These are phyloP conservation scores for Eupithecia pulchellata DNA, from an alignment of 2,888 invertebrate genomes.

Conservation along the genomic window DNA sequence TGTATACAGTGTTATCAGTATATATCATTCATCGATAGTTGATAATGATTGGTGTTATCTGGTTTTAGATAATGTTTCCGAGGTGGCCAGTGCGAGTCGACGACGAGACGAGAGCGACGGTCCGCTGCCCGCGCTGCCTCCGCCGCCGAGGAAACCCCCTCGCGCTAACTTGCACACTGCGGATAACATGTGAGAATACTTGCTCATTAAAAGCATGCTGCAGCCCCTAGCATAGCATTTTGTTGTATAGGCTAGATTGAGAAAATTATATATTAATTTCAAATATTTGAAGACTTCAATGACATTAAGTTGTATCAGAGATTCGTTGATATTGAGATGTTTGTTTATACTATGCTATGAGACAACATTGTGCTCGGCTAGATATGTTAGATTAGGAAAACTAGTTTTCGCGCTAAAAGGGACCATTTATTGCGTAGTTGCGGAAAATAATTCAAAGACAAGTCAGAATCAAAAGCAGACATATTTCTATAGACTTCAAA, in stretches of 20 bases:
- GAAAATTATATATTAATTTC: neutral
- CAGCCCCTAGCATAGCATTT: neutral
- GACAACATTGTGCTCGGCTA: neutral
- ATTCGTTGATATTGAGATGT: neutral
- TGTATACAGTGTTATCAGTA: slow-evolving; percentile 28
- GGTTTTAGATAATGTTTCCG: slow-evolving; percentile 70
- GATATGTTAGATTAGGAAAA: too few relatives aligned
- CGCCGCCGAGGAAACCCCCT: slow-evolving; percentile 75
- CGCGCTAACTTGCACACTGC: slow-evolving; percentile 61
- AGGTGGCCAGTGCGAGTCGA: slow-evolving; percentile 64
- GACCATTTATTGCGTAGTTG: too few relatives aligned
- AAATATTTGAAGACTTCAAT: neutral
- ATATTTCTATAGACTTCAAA: too few relatives aligned
- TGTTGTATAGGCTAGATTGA: neutral
- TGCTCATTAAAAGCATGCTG: neutral
- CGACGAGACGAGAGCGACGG: slow-evolving; percentile 72
- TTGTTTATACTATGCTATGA: too few relatives aligned
- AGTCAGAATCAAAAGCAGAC: too few relatives aligned
- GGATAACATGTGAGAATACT: slow-evolving; percentile 62
- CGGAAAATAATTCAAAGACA: too few relatives aligned
- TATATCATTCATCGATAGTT: slow-evolving; percentile 21
- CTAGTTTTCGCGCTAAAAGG: neutral
- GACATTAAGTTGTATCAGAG: neutral
- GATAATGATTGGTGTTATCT: slow-evolving; percentile 28
- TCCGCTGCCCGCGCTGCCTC: slow-evolving; percentile 76